Conservation (phyloP, 2,888 invertebrate genomes). For the Eutolmus rufibarbis region DNA sequence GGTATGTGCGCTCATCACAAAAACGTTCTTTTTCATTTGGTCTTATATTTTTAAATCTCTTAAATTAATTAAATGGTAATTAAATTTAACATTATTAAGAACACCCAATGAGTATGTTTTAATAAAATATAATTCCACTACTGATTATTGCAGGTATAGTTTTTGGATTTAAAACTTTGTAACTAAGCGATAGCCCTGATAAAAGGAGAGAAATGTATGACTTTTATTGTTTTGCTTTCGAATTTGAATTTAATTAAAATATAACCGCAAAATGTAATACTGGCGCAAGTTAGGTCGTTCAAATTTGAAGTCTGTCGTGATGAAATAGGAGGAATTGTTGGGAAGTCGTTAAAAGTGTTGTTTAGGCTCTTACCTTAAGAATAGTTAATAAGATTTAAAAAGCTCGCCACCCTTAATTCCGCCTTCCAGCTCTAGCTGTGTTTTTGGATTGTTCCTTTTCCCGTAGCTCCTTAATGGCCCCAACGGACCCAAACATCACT, state of each 20-base stretch:
- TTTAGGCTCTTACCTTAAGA: background rate
- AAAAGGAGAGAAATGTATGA: too few relatives aligned
- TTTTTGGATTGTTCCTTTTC: slow-evolving; percentile 74
- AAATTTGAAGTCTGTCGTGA: background rate
- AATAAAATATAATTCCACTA: too few relatives aligned
- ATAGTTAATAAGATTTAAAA: background rate
- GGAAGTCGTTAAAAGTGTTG: background rate
- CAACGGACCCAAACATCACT: slow-evolving; percentile 76
- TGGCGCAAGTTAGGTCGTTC: background rate
- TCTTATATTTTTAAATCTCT: background rate
- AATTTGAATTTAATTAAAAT: too few relatives aligned
- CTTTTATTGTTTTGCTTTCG: too few relatives aligned
- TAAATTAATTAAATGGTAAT: background rate
- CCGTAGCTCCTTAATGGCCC: slow-evolving; percentile 76
- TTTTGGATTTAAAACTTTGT: too few relatives aligned
- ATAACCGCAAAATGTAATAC: too few relatives aligned
- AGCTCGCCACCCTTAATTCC: slow-evolving; percentile 54
- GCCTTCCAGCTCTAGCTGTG: slow-evolving; percentile 62
- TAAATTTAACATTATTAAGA: background rate
- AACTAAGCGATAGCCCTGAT: too few relatives aligned
- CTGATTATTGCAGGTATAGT: too few relatives aligned
- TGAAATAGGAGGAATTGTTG: background rate
- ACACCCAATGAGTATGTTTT: background rate
- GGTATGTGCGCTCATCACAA: background rate
- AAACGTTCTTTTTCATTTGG: background rate